A percentile compares a stretch with the other conserved stretches of the same genome.
phyloP scores from a whole-genome alignment of 1,140 invertebrate genomes.

The Psilanteris sp. region DNA sequence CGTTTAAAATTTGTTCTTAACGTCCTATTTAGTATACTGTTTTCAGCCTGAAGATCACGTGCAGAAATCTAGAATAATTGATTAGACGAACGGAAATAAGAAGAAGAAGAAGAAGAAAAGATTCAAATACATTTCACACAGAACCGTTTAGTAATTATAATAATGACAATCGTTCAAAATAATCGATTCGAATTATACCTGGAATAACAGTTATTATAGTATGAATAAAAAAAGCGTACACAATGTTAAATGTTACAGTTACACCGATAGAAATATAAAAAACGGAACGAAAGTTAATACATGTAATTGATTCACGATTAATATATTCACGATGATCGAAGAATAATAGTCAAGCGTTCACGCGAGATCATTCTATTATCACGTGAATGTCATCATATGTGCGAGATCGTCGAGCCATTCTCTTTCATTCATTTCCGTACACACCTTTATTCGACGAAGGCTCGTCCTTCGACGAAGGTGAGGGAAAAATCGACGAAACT shows the following conservation, averaged over 20 bases:
- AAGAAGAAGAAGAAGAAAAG: too few relatives aligned
- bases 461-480: slow-evolving; percentile 46
- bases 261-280: slow-evolving; percentile 16
- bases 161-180: too few relatives aligned
- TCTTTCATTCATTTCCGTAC: slow-evolving; percentile 63
- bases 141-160: too few relatives aligned
- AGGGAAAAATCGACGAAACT: slow-evolving; percentile 21
- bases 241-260: slow-evolving; percentile 9
- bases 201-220: slow-evolving; percentile 2
- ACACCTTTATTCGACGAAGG: slow-evolving; percentile 58
- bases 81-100: too few relatives aligned
- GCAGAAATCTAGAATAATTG: too few relatives aligned
- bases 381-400: slow-evolving; percentile 53
- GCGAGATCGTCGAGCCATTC: slow-evolving; percentile 47
- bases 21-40: too few relatives aligned
- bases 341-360: slow-evolving; percentile 51
- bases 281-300: slow-evolving; percentile 31
- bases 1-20: too few relatives aligned
- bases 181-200: too few relatives aligned
- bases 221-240: neutral
- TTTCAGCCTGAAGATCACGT: too few relatives aligned
- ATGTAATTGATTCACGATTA: slow-evolving; percentile 28
- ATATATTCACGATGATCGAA: slow-evolving; percentile 44
- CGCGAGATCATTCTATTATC: slow-evolving; percentile 61
- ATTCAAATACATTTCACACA: too few relatives aligned